Base-by-base conservation (phyloP, 2,113 vertebrate species). In the Lepisosteus oculatus region DNA sequence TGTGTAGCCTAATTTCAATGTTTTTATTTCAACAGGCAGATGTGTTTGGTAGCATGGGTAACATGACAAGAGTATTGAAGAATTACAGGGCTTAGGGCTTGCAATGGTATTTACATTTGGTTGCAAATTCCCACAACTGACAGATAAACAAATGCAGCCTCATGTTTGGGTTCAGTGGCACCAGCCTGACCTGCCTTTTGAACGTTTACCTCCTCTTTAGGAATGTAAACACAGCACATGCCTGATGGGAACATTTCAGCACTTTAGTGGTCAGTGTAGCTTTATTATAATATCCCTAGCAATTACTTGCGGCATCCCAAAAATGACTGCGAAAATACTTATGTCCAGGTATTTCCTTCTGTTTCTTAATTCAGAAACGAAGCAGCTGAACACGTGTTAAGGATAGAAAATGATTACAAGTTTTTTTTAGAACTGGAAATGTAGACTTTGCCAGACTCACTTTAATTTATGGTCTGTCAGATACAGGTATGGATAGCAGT, bases 21-120 rank as follows among this genome's bases (percentile, higher is more conserved):
- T 29, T 29, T 29, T 29, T 2, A 29, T 29, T 29, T 29, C 29
- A 29, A 29, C 29, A 29, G 41, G 72, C 72, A 56, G 69, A 77
- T 56, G 68, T 67, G 55, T 63, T 44, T 84, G 73, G 77, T 80
- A 69, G 69, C 61, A 73, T 77, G 78, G 69, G 73, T 68, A 72
- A 51, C 59, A 43, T 71, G 69, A 77, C 71, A 67, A 65, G n/a
- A 42, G 56, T 8, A 9, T 45, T 68, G 45, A 43, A 68, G 43
- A 61, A 61, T 15, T 11, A 41, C 44, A 61, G 57, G 62, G 57
- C 51, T 68, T 29, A 29, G 47, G 59, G 43, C 74, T 71, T 61
- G 54, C 43, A 15, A 17, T 7, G 42, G 63, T 74, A 55, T 77
- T 77, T 77, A 67, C 72, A 47, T 15, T 68, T 54, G 68, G 55